Evolutionary conservation across 2,113 vertebrate genomes (phyloP).

Genomic region (Anolis carolinensis): DNA sequence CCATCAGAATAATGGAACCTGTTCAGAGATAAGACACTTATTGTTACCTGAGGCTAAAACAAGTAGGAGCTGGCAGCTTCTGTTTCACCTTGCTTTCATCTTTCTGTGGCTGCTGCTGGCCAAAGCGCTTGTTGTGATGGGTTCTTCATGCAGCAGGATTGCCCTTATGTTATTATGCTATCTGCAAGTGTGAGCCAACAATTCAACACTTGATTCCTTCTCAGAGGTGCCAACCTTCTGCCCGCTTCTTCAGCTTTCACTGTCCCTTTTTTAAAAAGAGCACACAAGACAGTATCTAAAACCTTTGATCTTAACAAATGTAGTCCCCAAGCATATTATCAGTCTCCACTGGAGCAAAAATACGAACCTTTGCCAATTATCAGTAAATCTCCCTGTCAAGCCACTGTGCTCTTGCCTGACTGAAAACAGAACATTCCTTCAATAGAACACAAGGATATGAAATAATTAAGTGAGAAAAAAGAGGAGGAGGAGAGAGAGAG

Average conservation of each 20-base stretch:
- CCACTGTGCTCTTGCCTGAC: constrained; percentile 12
- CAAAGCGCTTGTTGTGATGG: background rate
- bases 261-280: background rate
- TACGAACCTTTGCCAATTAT: background rate
- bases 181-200: background rate
- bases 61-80: background rate
- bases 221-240: background rate
- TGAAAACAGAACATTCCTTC: constrained; percentile 22
- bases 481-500: background rate
- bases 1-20: background rate
- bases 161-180: background rate
- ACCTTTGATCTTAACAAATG: constrained; percentile 7
- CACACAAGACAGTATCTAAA: background rate
- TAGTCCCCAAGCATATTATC: background rate
- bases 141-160: background rate
- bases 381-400: background rate
- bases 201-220: background rate
- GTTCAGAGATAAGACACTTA: background rate
- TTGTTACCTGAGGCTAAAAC: background rate
- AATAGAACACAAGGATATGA: constrained; percentile 15
- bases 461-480: constrained; percentile 14
- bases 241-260: background rate
- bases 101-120: background rate
- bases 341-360: background rate
- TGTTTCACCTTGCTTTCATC: background rate